These are phyloP conservation scores for Apamea anceps DNA, from an alignment of 2,888 invertebrate species.

Conservation along the genomic window DNA sequence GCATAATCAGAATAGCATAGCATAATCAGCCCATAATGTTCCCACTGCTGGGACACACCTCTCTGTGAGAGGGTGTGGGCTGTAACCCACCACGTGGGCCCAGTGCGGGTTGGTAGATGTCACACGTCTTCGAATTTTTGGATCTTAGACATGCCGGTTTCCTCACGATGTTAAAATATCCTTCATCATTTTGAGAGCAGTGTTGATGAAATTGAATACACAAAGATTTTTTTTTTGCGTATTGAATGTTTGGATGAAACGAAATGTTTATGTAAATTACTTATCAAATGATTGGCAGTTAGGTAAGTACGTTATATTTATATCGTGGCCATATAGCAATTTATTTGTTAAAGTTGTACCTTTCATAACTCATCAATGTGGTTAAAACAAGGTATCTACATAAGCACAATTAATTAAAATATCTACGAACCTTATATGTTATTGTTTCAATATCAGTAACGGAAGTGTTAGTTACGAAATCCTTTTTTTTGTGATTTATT, in stretches of 20 bases:
- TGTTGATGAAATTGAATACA: too few species aligned
- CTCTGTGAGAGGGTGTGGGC: not conserved
- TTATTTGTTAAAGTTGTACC: not conserved
- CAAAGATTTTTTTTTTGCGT: not conserved
- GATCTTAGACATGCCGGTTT: too few species aligned
- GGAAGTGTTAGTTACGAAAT: slow-evolving; percentile 8
- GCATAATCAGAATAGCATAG: too few species aligned
- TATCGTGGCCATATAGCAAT: not conserved
- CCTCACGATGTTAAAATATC: too few species aligned
- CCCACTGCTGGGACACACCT: not conserved
- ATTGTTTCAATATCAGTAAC: not conserved
- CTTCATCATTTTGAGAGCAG: too few species aligned
- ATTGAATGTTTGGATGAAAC: not conserved
- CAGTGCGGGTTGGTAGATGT: not conserved
- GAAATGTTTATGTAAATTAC: not conserved
- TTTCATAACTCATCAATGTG: not conserved
- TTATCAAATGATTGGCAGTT: not conserved
- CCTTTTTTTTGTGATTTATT: not conserved
- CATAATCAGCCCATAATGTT: too few species aligned
- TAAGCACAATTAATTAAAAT: not conserved
- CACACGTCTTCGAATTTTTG: not conserved
- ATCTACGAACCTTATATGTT: not conserved
- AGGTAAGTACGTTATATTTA: not conserved
- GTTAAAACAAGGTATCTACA: not conserved
- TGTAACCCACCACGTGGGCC: not conserved